A percentile compares a stretch with the other conserved stretches of the same genome.
Evolutionary conservation across 2,888 invertebrate species (phyloP).

Genomic region (Melanchra persicariae): DNA sequence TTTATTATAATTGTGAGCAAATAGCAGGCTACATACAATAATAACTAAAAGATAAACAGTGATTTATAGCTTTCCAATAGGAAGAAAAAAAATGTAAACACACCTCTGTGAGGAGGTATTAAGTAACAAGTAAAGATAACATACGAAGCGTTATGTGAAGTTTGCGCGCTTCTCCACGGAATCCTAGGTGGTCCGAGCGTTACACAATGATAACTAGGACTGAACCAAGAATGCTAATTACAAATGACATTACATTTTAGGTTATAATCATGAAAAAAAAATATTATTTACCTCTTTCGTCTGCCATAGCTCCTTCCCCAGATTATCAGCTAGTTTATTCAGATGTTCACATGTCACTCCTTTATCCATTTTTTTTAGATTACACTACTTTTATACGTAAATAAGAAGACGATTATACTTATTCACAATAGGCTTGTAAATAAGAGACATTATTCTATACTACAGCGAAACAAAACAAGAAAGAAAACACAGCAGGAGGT

Average conservation of each 20-base stretch:
- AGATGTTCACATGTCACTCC: slow-evolving; percentile 88
- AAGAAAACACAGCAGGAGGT: slow-evolving; percentile 67
- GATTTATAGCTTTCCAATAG: neutral
- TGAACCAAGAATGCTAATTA: slow-evolving; percentile 81
- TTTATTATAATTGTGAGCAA: neutral
- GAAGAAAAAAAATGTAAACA: slow-evolving; percentile 59
- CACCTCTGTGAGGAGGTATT: slow-evolving; percentile 23
- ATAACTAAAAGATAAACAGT: neutral
- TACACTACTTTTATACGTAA: slow-evolving; percentile 75
- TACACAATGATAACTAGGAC: slow-evolving; percentile 81
- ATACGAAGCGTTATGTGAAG: slow-evolving; percentile 29
- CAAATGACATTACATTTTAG: slow-evolving; percentile 81
- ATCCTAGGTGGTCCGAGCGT: slow-evolving; percentile 58
- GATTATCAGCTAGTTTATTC: slow-evolving; percentile 83
- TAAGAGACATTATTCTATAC: slow-evolving; percentile 81
- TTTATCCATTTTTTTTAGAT: slow-evolving; percentile 84
- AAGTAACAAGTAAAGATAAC: slow-evolving; percentile 36
- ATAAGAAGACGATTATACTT: slow-evolving; percentile 77
- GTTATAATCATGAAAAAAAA: slow-evolving; percentile 76
- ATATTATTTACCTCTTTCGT: slow-evolving; percentile 82
- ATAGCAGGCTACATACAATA: neutral
- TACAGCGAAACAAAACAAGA: slow-evolving; percentile 67
- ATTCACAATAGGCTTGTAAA: slow-evolving; percentile 81
- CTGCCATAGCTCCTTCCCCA: slow-evolving; percentile 86
- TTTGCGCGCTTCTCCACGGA: slow-evolving; percentile 33